These are phyloP conservation scores for Alexandromys oeconomus DNA, from an alignment of 2,797 vertebrate genomes.

Conservation along the genomic window DNA sequence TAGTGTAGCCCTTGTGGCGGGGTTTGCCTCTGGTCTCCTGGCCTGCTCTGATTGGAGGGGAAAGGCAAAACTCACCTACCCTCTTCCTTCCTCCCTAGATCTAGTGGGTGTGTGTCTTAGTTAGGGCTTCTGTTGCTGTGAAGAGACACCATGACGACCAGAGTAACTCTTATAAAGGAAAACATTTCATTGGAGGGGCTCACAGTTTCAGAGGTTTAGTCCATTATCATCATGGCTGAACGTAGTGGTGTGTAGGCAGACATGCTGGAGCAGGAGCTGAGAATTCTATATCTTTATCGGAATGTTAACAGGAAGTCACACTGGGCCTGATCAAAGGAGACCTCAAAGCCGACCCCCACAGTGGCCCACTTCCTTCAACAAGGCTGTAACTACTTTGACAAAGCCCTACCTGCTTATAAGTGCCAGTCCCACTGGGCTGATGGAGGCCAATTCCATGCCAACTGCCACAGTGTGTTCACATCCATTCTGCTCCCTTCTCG, in stretches of 20 bases:
- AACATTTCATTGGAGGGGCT: not conserved
- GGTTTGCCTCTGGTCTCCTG: slow-evolving; percentile 63
- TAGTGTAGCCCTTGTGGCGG: not conserved
- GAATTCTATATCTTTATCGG: not conserved
- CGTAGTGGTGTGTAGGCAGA: not conserved
- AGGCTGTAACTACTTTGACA: not conserved
- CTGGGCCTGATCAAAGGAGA: not conserved
- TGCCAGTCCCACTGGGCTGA: not conserved
- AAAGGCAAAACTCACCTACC: not conserved
- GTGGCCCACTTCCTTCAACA: not conserved
- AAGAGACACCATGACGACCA: not conserved
- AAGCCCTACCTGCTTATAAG: not conserved
- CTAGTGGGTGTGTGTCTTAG: not conserved
- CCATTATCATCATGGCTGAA: not conserved
- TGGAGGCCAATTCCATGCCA: not conserved
- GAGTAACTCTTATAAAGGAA: not conserved
- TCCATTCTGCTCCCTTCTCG: not conserved
- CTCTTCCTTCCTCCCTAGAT: not conserved
- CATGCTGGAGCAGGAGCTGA: not conserved
- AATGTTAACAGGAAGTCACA: not conserved
- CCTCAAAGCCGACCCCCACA: not conserved
- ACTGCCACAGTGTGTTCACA: not conserved
- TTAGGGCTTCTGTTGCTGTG: not conserved
- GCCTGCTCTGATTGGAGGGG: slow-evolving; percentile 22
- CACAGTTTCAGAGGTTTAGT: not conserved